A percentile compares a stretch with the other conserved stretches of the same genome.
phyloP scores from a whole-genome alignment of 2,888 invertebrate genomes.

The Carcina quercana region DNA sequence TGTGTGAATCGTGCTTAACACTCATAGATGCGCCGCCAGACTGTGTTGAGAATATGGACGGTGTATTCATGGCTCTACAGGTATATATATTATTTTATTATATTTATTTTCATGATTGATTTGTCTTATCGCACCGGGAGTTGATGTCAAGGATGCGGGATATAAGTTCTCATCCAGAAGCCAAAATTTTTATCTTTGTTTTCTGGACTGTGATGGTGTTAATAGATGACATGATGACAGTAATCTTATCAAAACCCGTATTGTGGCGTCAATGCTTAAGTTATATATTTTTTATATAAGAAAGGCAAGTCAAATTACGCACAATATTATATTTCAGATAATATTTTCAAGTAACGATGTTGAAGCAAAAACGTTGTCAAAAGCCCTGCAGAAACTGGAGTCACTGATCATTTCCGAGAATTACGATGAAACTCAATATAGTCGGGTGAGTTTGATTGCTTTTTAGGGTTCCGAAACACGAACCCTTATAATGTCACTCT shows the following conservation, averaged over 20 bases:
- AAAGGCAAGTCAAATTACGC: no score
- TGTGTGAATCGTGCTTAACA: conserved; percentile 22
- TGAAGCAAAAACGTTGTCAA: conserved; percentile 22
- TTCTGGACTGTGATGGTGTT: no score
- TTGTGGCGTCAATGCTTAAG: no score
- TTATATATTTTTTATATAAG: no score
- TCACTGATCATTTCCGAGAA: conserved; percentile 13
- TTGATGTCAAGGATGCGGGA: no score
- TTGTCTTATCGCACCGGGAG: no score
- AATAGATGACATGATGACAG: no score
- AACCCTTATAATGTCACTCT: no score
- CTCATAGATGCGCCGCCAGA: conserved; percentile 13
- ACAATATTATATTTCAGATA: conserved; percentile 34
- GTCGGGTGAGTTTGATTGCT: background rate
- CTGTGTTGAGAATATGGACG: background rate
- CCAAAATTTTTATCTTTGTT: no score
- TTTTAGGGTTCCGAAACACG: no score
- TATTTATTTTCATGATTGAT: background rate
- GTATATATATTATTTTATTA: conserved; percentile 11
- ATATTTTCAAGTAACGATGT: conserved; percentile 30
- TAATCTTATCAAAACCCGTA: background rate
- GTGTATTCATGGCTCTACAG: conserved; percentile 23
- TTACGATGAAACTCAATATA: background rate
- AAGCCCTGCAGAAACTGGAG: conserved; percentile 27
- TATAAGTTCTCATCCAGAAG: no score